A percentile compares a stretch with the other conserved stretches of the same genome.
phyloP scores from a whole-genome alignment of 1,140 invertebrate species.

The Hycleus phaleratus region DNA sequence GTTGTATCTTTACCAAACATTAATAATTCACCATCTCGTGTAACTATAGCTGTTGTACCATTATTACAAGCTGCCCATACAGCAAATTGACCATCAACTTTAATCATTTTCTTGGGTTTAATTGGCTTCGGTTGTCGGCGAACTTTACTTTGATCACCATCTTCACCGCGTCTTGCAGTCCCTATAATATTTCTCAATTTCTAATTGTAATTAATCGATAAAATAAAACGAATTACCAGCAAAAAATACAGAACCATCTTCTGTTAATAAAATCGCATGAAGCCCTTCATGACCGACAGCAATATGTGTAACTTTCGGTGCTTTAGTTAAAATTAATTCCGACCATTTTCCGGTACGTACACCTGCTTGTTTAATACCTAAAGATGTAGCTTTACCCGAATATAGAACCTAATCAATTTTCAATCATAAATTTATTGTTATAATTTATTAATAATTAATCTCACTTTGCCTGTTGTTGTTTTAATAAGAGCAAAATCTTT shows the following conservation, averaged over 20 bases:
- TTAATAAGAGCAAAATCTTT: conserved; percentile 80
- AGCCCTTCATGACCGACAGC: conserved; percentile 89
- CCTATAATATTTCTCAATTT: conserved; percentile 44
- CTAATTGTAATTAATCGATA: neutral
- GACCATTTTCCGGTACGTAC: conserved; percentile 60
- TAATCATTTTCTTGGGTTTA: conserved; percentile 87
- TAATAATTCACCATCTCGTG: conserved; percentile 76
- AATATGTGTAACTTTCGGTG: conserved; percentile 67
- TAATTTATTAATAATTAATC: neutral
- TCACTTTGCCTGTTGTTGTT: conserved; percentile 69
- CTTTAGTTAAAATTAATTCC: conserved; percentile 68
- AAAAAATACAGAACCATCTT: conserved; percentile 84
- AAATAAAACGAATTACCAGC: conserved; percentile 43
- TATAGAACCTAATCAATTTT: conserved; percentile 54
- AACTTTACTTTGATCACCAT: conserved; percentile 81
- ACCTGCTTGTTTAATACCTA: conserved; percentile 62
- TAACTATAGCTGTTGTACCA: conserved; percentile 87
- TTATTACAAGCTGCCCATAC: conserved; percentile 85
- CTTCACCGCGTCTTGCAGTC: conserved; percentile 84
- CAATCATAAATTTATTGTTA: neutral
- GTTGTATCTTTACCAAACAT: conserved; percentile 95
- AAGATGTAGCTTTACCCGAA: conserved; percentile 64
- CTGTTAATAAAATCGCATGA: conserved; percentile 79
- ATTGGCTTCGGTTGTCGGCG: conserved; percentile 81
- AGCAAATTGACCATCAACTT: conserved; percentile 79